phyloP scores from a whole-genome alignment of 2,113 vertebrate genomes.

The Desmodus rotundus region DNA sequence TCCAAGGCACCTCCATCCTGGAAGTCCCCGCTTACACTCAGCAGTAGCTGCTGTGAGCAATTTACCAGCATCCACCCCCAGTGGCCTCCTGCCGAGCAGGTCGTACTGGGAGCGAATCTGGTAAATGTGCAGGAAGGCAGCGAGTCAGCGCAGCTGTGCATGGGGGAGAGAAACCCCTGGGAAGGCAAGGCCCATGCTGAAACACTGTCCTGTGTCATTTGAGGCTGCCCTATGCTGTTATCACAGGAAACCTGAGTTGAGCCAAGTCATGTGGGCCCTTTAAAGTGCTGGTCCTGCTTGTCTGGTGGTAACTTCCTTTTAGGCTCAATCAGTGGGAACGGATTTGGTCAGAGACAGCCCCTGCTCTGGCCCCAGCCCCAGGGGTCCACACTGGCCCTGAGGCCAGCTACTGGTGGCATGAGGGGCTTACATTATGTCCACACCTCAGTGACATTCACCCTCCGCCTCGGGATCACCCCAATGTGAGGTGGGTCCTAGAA shows the following conservation, averaged over 20 bases:
- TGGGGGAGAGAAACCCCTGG: background rate
- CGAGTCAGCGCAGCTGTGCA: background rate
- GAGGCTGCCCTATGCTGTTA: background rate
- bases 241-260: background rate
- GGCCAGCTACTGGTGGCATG: background rate
- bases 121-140: background rate
- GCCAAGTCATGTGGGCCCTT: background rate
- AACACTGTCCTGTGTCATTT: rapidly evolving
- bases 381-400: background rate
- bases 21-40: background rate
- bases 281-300: background rate
- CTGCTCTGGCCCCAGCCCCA: background rate
- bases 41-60: background rate
- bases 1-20: background rate
- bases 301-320: background rate
- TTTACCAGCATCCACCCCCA: background rate
- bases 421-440: background rate
- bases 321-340: background rate
- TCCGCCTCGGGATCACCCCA: background rate
- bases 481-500: background rate
- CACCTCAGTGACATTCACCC: background rate
- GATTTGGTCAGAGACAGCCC: background rate
- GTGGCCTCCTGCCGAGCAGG: background rate
- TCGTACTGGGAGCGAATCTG: background rate
- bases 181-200: background rate